Evolutionary conservation across 2,797 vertebrate species (phyloP).

Genomic region (Macropodus opercularis): DNA sequence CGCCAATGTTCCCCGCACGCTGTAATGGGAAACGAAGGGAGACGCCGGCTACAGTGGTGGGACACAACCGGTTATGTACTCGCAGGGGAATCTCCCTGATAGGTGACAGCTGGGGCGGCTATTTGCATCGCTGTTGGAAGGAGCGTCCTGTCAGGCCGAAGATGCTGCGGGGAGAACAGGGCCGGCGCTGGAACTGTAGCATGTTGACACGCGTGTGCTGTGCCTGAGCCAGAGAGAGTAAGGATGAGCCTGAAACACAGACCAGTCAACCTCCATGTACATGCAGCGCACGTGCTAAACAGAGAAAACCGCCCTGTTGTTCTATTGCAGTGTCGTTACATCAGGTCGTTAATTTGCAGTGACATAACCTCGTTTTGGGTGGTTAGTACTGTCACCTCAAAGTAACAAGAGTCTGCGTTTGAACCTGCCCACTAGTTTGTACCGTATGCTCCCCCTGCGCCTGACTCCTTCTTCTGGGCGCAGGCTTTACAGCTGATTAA

Average conservation of each 20-base stretch:
- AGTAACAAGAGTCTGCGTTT: too few species aligned
- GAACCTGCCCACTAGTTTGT: too few species aligned
- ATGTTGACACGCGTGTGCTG: slow-evolving; percentile 23
- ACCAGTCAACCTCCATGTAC: too few species aligned
- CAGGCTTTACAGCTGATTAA: background rate
- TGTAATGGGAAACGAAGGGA: slow-evolving; percentile 75
- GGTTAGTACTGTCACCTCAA: too few species aligned
- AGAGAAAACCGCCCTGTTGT: background rate
- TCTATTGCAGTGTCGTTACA: background rate
- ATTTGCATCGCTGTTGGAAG: slow-evolving; percentile 60
- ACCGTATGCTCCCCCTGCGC: too few species aligned
- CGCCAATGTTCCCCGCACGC: slow-evolving; percentile 46
- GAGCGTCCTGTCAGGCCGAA: slow-evolving; percentile 64
- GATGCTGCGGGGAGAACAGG: slow-evolving; percentile 59
- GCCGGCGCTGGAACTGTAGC: slow-evolving; percentile 44
- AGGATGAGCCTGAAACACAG: too few species aligned
- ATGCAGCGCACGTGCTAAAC: background rate
- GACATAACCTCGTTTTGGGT: background rate
- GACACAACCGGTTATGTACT: slow-evolving; percentile 69
- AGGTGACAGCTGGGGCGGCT: slow-evolving; percentile 76
- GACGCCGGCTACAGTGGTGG: slow-evolving; percentile 54
- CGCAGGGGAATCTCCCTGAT: slow-evolving; percentile 68
- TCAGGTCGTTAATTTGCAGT: background rate
- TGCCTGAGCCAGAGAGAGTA: background rate
- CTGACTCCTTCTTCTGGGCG: background rate